phyloP scores from a whole-genome alignment of 2,888 invertebrate genomes.

The Thysanoteuthis rhombus region DNA sequence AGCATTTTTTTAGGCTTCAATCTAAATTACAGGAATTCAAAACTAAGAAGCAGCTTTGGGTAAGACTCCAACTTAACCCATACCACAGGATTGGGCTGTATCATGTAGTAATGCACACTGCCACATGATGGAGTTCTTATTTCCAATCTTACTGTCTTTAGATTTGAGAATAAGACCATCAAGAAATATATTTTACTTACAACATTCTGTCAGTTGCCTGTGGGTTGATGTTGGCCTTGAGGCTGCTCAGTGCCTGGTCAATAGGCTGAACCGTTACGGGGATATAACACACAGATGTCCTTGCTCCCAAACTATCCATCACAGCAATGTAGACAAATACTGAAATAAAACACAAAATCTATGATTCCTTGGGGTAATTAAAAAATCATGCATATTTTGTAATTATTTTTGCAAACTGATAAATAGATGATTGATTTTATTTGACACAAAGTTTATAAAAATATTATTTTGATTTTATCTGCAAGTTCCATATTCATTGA shows the following conservation, averaged over 20 bases:
- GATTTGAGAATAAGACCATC: neutral
- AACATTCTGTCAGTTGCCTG: neutral
- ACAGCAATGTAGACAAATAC: slow-evolving; percentile 53
- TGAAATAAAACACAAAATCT: slow-evolving; percentile 38
- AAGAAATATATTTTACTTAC: neutral
- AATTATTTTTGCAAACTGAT: too few species aligned
- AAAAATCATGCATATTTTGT: neutral
- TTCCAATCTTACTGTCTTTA: neutral
- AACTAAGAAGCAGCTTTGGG: too few species aligned
- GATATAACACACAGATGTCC: slow-evolving; percentile 52
- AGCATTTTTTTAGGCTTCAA: too few species aligned
- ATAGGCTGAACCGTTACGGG: slow-evolving; percentile 45
- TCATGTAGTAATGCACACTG: too few species aligned
- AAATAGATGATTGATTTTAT: too few species aligned
- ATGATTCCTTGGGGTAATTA: neutral
- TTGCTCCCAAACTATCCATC: slow-evolving; percentile 52
- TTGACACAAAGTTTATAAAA: too few species aligned
- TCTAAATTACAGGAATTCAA: too few species aligned
- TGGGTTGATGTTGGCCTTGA: neutral
- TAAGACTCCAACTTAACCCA: neutral
- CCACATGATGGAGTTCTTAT: neutral
- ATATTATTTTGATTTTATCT: too few species aligned
- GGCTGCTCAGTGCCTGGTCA: neutral
- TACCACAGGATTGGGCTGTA: too few species aligned
- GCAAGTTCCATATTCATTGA: too few species aligned